Percentiles rank a stretch among this genome's conserved stretches.
Evolutionary conservation across 2,113 vertebrate genomes (phyloP).

Genomic region (Triplophysa tibetana): DNA sequence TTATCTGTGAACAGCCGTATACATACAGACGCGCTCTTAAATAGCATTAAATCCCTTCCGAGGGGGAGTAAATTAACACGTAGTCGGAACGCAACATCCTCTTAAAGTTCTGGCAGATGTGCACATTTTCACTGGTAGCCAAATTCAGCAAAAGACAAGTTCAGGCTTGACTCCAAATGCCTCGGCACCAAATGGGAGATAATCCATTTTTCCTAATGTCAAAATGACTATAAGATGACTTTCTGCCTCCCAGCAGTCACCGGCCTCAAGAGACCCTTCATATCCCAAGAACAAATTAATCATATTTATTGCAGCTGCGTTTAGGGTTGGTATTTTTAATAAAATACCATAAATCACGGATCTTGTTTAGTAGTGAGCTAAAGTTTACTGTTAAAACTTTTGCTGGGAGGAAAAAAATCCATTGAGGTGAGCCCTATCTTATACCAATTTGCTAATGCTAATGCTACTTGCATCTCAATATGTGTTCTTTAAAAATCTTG

Average conservation of each 20-base stretch:
- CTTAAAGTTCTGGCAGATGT: slow-evolving; percentile 32
- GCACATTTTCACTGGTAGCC: slow-evolving; percentile 22
- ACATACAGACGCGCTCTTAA: not conserved
- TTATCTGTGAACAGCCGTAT: not conserved
- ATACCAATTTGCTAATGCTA: too few relatives aligned
- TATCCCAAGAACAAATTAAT: not conserved
- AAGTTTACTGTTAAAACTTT: not conserved
- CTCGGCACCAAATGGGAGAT: slow-evolving; percentile 21
- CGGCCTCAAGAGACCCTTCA: slow-evolving; percentile 2
- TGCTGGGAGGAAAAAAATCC: too few relatives aligned
- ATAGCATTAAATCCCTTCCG: slow-evolving; percentile 9
- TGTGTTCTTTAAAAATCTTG: too few relatives aligned
- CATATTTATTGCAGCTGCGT: not conserved
- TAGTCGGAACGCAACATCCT: slow-evolving; percentile 14
- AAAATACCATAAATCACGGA: too few relatives aligned
- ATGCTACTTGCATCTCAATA: too few relatives aligned
- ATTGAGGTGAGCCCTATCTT: too few relatives aligned
- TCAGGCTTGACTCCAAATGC: slow-evolving; percentile 45
- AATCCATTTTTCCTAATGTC: slow-evolving; percentile 43
- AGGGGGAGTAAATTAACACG: slow-evolving; percentile 32
- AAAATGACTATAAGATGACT: slow-evolving; percentile 41
- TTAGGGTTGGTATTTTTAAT: not conserved
- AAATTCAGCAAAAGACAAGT: slow-evolving; percentile 32
- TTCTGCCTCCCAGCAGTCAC: slow-evolving; percentile 36
- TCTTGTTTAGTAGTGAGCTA: too few relatives aligned